A percentile compares a stretch with the other conserved stretches of the same genome.
phyloP scores from a whole-genome alignment of 30 jellyfish, hydroid and myxozoan species.

The Cassiopea xamachana region DNA sequence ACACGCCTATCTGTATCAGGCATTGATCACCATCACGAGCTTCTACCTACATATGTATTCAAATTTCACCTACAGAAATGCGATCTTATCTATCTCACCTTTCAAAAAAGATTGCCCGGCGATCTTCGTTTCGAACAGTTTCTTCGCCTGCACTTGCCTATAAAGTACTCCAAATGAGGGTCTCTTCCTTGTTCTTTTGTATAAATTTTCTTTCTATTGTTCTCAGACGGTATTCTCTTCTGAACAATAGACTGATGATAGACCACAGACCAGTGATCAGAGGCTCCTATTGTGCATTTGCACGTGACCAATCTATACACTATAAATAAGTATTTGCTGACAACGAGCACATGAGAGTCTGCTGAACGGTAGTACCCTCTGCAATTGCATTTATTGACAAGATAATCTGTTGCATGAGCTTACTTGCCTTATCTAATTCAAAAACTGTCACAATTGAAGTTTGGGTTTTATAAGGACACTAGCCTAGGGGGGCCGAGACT shows the following conservation, averaged over 20 bases:
- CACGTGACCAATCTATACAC: neutral
- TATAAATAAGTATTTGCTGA: too few species aligned
- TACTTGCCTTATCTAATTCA: neutral
- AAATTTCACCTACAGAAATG: neutral
- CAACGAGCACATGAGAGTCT: too few species aligned
- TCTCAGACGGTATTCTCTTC: neutral
- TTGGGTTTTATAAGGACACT: too few species aligned
- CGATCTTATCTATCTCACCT: neutral
- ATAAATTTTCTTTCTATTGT: slow-evolving; percentile 1
- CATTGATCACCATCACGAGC: too few species aligned
- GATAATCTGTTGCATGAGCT: neutral
- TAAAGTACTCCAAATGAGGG: neutral
- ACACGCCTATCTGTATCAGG: neutral
- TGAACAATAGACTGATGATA: neutral
- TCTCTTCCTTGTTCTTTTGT: slow-evolving; percentile 16
- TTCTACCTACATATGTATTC: neutral
- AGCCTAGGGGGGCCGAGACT: too few species aligned
- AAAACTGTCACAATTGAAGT: too few species aligned
- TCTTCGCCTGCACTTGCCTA: slow-evolving; percentile 1
- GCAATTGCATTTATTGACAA: neutral
- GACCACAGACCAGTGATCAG: neutral
- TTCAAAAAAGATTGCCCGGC: neutral
- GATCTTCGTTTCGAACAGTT: neutral
- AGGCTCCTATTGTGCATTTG: neutral
- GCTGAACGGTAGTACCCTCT: too few species aligned